A percentile compares a stretch with the other conserved stretches of the same genome.
These are phyloP conservation scores for Zeus faber DNA, from an alignment of 2,113 vertebrate species.

Conservation along the genomic window DNA sequence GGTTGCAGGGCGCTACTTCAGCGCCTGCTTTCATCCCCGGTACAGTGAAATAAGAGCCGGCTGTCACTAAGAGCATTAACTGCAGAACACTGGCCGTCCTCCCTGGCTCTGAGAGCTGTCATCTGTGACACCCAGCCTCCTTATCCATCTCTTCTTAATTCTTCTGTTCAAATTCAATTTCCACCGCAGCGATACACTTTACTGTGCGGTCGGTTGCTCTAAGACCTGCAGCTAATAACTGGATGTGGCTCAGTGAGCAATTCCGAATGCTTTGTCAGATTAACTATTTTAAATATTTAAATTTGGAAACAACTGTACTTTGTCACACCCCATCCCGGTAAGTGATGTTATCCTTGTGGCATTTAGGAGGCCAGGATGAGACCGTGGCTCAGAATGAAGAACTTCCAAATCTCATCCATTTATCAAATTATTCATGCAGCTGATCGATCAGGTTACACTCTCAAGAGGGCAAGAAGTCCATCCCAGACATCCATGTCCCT, in stretches of 20 bases:
- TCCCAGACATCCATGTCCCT: too few species aligned
- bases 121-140: background rate
- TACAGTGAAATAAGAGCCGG: background rate
- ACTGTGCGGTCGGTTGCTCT: too few species aligned
- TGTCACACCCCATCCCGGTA: too few species aligned
- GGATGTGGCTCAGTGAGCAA: background rate
- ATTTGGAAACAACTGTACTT: too few species aligned
- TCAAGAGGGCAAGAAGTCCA: too few species aligned
- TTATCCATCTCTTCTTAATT: background rate
- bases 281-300: too few species aligned
- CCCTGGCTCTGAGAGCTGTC: background rate
- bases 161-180: constrained; percentile 11
- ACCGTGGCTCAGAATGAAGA: too few species aligned
- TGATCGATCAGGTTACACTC: too few species aligned
- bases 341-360: too few species aligned
- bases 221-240: background rate
- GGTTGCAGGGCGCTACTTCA: constrained; percentile 17
- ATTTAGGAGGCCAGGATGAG: too few species aligned
- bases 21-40: constrained; percentile 12
- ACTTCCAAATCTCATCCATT: too few species aligned
- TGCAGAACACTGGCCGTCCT: background rate
- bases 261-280: background rate
- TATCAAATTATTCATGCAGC: too few species aligned
- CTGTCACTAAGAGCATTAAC: background rate
- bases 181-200: background rate